phyloP scores from a whole-genome alignment of 2,113 vertebrate species.

The Gobio gobio region DNA sequence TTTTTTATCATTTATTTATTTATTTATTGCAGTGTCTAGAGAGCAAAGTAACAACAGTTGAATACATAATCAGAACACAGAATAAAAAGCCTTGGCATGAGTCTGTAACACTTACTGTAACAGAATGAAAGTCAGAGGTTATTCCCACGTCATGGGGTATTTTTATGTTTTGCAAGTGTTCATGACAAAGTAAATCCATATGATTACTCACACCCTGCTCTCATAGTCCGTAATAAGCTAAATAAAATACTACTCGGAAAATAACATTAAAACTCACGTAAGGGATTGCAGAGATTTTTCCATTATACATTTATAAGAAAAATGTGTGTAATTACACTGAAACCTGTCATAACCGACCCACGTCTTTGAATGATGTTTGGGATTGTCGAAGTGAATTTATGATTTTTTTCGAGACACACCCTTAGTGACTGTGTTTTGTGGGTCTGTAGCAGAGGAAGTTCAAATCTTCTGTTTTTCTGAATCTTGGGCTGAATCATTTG shows the following conservation, averaged over 20 bases:
- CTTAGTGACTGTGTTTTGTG: conserved; percentile 36
- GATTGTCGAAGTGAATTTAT: conserved; percentile 47
- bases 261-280: conserved; percentile 29
- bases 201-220: conserved; percentile 48
- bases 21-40: too few relatives aligned
- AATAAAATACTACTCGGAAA: conserved; percentile 43
- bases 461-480: conserved; percentile 39
- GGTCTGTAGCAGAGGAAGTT: conserved; percentile 14
- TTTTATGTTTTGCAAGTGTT: conserved; percentile 36
- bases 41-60: too few relatives aligned
- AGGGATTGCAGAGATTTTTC: conserved; percentile 48
- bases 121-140: conserved; percentile 1
- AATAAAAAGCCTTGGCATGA: too few relatives aligned
- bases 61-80: too few relatives aligned
- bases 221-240: conserved; percentile 40
- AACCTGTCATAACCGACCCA: conserved; percentile 55
- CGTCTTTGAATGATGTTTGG: conserved; percentile 53
- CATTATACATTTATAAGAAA: conserved; percentile 49
- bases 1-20: too few relatives aligned
- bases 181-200: conserved; percentile 50
- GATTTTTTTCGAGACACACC: conserved; percentile 48
- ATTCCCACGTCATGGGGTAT: conserved; percentile 17
- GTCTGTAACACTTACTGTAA: neutral
- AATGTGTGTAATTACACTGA: conserved; percentile 52
- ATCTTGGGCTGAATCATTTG: conserved; percentile 56